Evolutionary conservation across 2,888 invertebrate species (phyloP).

Genomic region (Synergus umbraculus): DNA sequence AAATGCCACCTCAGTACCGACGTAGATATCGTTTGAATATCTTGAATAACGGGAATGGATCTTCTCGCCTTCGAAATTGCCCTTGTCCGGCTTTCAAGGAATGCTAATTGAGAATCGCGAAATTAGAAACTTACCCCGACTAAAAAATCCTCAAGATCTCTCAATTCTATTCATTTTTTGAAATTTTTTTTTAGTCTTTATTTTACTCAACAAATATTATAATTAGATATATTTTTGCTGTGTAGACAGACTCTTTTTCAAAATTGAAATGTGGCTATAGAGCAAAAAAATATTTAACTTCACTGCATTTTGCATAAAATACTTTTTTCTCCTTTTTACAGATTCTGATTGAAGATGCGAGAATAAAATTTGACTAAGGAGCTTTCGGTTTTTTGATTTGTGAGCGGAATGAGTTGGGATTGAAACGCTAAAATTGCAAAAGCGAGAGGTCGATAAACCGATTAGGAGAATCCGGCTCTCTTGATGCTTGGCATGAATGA

Average conservation of each 20-base stretch:
- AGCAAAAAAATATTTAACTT: too few relatives aligned
- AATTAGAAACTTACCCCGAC: not conserved
- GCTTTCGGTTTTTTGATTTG: not conserved
- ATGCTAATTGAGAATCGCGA: constrained; percentile 8
- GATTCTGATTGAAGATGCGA: not conserved
- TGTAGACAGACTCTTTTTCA: too few relatives aligned
- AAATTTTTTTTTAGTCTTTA: too few relatives aligned
- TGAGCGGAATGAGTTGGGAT: not conserved
- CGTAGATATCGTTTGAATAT: constrained; percentile 33
- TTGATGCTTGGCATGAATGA: constrained; percentile 52
- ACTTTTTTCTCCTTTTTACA: too few relatives aligned
- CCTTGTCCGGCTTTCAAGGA: not conserved
- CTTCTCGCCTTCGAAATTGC: constrained; percentile 14
- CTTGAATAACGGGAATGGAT: constrained; percentile 36
- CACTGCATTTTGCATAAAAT: too few relatives aligned
- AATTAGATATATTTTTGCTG: too few relatives aligned
- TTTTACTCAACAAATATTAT: too few relatives aligned
- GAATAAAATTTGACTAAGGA: not conserved
- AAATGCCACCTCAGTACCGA: constrained; percentile 51
- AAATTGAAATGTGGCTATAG: too few relatives aligned
- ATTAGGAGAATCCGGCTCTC: constrained; percentile 43
- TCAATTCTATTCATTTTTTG: not conserved
- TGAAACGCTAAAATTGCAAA: constrained; percentile 13
- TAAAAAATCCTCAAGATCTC: not conserved
- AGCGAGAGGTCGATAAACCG: constrained; percentile 30